Evolutionary conservation across 2,797 vertebrate genomes (phyloP), one percentile per base, ranked within the genome.

Genomic region (Denticeps clupeoides): DNA sequence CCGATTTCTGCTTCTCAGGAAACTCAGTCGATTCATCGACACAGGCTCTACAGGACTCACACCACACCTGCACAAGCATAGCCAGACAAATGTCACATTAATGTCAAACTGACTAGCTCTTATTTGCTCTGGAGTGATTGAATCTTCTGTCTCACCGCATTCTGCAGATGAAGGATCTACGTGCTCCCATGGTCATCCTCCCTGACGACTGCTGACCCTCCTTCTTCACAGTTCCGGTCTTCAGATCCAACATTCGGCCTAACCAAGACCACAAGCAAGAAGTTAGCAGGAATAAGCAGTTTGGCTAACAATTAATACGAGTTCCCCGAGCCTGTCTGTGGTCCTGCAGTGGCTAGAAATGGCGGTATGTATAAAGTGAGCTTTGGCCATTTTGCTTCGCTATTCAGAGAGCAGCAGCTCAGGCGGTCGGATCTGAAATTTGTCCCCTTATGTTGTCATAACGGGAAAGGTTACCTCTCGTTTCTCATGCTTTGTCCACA

Each of bases 211-310:
- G 93, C 57, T 93, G 91, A 3, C 90, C 87, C 67, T 99, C 95
- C 62, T 97, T 99, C 75, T 99, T 99, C 49, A 99, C 93, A 0
- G 93, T 97, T 7, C 95, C 95, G 0, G 94, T 98, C 78, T 99
- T 99, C 52, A 99, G 59, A 55, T 99, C 95, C 15, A 99, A 77
- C 77, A 98, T 92, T 3, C 94, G 87, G 21, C 93, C 94, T 97
- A 61, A 2, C 22, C 10, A 15, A 42, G 2, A 8, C 3, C 22
- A 16, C 3, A 13, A 24, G 28, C 11, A 10, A 56, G 50, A 9
- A n/a, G 2, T 23, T 24, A 19, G 25, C 22, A 11, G n/a, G 16
- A 41, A 31, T 5, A 15, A 8, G 12, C 24, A 18, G 50, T 49
- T 22, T 48, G 55, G 49, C 15, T 40, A n/a, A 25, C 22, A 15